Evolutionary conservation across 2,797 vertebrate genomes (phyloP), one percentile per base, ranked within the genome.

Genomic region (Phyllotis vaccarum): DNA sequence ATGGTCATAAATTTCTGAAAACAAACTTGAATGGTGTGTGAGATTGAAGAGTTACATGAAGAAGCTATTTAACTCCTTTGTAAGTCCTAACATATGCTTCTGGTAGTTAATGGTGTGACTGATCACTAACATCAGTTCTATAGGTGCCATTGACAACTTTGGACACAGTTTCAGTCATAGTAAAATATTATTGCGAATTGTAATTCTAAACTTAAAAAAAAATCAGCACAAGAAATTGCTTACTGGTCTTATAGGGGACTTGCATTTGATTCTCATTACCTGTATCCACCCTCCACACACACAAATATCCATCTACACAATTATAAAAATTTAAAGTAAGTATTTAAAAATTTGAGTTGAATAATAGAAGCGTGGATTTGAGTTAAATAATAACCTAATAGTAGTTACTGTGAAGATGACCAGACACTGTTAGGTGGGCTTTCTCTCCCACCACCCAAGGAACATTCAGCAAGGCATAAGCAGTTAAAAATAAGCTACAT

Each of bases 1-100:
- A 40, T 91, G 9, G 27, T 58, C 14, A 92, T 93, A 5, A 4
- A 8, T 66, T 93, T 86, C 22, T 29, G 82, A 17, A 94, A 96
- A 90, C 62, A 76, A 93, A 62, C 13, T 64, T 94, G 49, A 86
- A 4, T 90, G 8, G 0, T 37, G 19, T 27, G 1, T 54, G 93
- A 72, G 2, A 72, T 79, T 88, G 89, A 54, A 92, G 5, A 95
- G 83, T 75, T 12, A 62, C 34, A 86, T 64, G 19, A 68, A 85
- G 54, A 7, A 91, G 58, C 80, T 14, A 81, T 90, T 93, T 93
- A 90, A 49, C 0, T 83, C 1, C 37, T 43, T 19, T 49, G 31
- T 4, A 76, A 27, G 21, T 54, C 56, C 87, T 21, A 90, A 34
- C 93, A 68, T 76, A 66, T 10, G 76, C 29, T n/a, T 66, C 3